phyloP scores from a whole-genome alignment of 1,140 invertebrate species.

The Megalonaias nervosa region DNA sequence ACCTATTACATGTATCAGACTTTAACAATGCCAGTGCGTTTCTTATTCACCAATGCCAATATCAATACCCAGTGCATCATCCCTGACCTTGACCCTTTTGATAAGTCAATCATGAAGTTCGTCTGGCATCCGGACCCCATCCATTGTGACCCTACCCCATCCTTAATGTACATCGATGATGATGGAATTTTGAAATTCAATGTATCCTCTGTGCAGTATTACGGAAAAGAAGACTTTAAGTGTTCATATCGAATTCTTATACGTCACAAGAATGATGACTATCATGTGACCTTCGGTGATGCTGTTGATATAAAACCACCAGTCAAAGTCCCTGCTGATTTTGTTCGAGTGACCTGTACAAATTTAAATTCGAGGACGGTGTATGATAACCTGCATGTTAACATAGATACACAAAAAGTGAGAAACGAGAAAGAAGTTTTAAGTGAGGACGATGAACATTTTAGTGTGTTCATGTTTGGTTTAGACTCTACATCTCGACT shows the following conservation, averaged over 20 bases:
- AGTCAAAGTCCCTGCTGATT: conserved; percentile 66
- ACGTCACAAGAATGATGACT: conserved; percentile 34
- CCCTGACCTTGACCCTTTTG: conserved; percentile 82
- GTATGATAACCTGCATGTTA: conserved; percentile 36
- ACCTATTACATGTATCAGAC: conserved; percentile 20
- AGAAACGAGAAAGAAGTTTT: background rate
- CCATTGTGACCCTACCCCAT: conserved; percentile 73
- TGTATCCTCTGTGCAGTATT: conserved; percentile 39
- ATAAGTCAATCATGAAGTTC: conserved; percentile 77
- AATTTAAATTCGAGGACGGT: conserved; percentile 57
- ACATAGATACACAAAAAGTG: conserved; percentile 16
- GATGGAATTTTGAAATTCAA: conserved; percentile 56
- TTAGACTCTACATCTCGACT: conserved; percentile 88
- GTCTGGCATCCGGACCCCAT: conserved; percentile 76
- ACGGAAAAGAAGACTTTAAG: conserved; percentile 58
- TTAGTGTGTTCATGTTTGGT: conserved; percentile 82
- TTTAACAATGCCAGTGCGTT: conserved; percentile 30
- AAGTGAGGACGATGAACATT: conserved; percentile 9
- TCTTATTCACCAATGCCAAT: conserved; percentile 33
- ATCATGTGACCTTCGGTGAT: conserved; percentile 60
- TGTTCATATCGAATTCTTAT: conserved; percentile 39
- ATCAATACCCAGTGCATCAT: conserved; percentile 80
- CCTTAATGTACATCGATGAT: conserved; percentile 67
- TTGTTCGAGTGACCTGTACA: conserved; percentile 67
- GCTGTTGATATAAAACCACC: conserved; percentile 34